These are phyloP conservation scores for Synergus umbraculus DNA, from an alignment of 2,888 invertebrate species.

Conservation along the genomic window DNA sequence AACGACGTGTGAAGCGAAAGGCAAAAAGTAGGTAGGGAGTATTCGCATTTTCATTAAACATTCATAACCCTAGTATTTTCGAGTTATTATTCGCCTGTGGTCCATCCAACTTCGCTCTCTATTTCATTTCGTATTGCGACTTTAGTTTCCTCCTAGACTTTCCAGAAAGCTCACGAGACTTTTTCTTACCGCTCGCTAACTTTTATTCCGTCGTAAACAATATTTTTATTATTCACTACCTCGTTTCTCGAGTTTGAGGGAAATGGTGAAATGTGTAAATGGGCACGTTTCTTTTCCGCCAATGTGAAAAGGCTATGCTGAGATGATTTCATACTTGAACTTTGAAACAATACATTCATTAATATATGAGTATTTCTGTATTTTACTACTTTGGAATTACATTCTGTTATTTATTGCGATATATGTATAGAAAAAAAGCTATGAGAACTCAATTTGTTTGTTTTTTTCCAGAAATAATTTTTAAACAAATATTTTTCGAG, in stretches of 20 bases:
- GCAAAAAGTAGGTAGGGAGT: not conserved
- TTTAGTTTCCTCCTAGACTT: slow-evolving; percentile 14
- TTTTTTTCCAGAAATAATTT: no score
- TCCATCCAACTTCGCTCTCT: not conserved
- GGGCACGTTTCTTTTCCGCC: slow-evolving; percentile 14
- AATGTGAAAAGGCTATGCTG: slow-evolving; percentile 9
- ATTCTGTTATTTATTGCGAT: not conserved
- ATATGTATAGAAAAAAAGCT: no score
- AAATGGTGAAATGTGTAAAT: slow-evolving; percentile 29
- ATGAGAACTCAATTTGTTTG: no score
- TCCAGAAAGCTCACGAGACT: slow-evolving; percentile 16
- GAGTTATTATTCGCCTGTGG: slow-evolving; percentile 13
- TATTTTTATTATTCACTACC: slow-evolving; percentile 40
- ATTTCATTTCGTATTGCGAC: not conserved
- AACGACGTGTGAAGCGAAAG: not conserved
- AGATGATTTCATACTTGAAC: slow-evolving; percentile 26
- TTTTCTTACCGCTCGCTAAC: slow-evolving; percentile 27
- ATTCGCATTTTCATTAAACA: slow-evolving; percentile 20
- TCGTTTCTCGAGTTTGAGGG: slow-evolving; percentile 24
- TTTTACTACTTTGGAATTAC: not conserved
- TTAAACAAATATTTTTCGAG: no score
- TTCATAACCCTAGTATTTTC: slow-evolving; percentile 30
- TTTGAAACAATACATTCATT: slow-evolving; percentile 1
- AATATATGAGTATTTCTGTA: not conserved
- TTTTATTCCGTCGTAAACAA: slow-evolving; percentile 30